Evolutionary conservation across 2,888 invertebrate genomes (phyloP), one percentile per base, ranked within the genome.

Genomic region (Incurvaria masculella): DNA sequence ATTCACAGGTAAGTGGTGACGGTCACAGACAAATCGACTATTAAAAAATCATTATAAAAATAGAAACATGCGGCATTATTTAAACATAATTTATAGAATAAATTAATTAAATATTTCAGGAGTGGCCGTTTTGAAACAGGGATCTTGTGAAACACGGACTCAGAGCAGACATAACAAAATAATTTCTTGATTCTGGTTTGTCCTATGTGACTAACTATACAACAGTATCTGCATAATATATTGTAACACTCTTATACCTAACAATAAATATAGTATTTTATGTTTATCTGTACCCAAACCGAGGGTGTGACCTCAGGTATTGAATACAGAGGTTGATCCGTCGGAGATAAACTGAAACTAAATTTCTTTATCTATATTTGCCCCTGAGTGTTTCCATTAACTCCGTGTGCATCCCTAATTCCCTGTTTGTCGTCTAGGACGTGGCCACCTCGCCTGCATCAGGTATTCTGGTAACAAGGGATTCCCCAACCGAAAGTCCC

Each of bases 361-460:
- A 4, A 23, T 23, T 10, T 23, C 23, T 23, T 10, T 23, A 33
- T 14, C 33, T 33, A 33, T n/a, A 4, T 33, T 33, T 33, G 33
- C 3, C 33, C 33, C 33, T 33, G 14, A 8, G 23, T 23, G 23
- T 23, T 23, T 6, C 23, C 23, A 23, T n/a, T 33, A 33, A 33
- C 33, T 33, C 33, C 14, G 33, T 33, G 33, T 33, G 33, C 33
- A 14, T 33, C 33, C 33, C 33, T 33, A 33, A 68, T 62, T 21
- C 21, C 42, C 40, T 19, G 8, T 42, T 74, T 69, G 64, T 72
- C 68, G 62, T 51, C 64, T 74, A 89, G 91, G 91, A 70, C 85
- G 86, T 68, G 91, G 91, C 59, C 87, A 88, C 80, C 83, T 93
- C 72, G 86, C 94, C 58, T 90, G 90, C 74, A 81, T 92, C 66